phyloP scores from a whole-genome alignment of 64 coral and sea anemone species.

The Cladopsammia gracilis region DNA sequence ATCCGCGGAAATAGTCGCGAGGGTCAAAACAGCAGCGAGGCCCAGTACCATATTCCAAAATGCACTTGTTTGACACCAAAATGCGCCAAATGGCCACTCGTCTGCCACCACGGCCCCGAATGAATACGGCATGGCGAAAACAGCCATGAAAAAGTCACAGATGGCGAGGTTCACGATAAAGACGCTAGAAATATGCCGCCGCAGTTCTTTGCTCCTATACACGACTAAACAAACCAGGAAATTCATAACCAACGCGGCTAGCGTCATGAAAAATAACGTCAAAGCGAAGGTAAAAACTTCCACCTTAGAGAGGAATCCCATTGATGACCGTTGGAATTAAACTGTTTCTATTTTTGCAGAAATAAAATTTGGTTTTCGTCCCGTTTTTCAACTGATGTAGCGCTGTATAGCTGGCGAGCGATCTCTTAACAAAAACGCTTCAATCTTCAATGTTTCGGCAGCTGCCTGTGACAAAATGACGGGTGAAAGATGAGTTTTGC shows the following conservation, averaged over 20 bases:
- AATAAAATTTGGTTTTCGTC: not conserved
- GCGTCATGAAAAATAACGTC: constrained; percentile 85
- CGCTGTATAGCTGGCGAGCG: not conserved
- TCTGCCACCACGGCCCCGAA: constrained; percentile 81
- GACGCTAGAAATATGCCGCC: constrained; percentile 92
- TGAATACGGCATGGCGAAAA: constrained; percentile 96
- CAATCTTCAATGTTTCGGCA: constrained; percentile 16
- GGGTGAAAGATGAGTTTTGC: too few relatives aligned
- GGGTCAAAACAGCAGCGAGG: constrained; percentile 85
- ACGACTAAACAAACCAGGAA: constrained; percentile 97
- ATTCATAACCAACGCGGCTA: constrained; percentile 91
- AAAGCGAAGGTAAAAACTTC: constrained; percentile 76
- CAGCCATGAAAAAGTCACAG: constrained; percentile 93
- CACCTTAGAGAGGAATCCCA: constrained; percentile 57
- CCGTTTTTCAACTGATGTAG: not conserved
- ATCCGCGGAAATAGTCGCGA: constrained; percentile 92
- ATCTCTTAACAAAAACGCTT: not conserved
- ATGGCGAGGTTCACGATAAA: constrained; percentile 96
- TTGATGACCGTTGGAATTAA: not conserved
- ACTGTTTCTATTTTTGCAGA: not conserved
- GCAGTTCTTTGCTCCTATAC: constrained; percentile 87
- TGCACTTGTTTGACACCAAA: constrained; percentile 86
- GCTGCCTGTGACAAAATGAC: not conserved
- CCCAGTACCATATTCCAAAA: constrained; percentile 96
- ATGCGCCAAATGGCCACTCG: constrained; percentile 83